These are phyloP conservation scores for Tolypeutes matacus DNA, from an alignment of 2,797 vertebrate genomes.

Conservation along the genomic window DNA sequence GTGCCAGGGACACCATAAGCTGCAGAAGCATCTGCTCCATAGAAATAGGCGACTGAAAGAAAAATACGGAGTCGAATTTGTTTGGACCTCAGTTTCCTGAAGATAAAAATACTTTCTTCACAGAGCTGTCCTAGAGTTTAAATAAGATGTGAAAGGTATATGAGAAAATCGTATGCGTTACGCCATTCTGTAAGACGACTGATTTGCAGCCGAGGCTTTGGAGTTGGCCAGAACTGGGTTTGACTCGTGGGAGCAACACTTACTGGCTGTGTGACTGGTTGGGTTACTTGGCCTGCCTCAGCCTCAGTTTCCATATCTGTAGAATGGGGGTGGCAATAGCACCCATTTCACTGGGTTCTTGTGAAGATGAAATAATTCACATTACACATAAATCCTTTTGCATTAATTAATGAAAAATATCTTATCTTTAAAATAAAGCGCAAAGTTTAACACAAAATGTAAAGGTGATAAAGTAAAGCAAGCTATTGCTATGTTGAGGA, in stretches of 20 bases:
- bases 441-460: neutral
- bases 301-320: neutral
- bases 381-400: neutral
- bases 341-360: neutral
- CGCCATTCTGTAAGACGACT: fast-evolving
- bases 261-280: neutral
- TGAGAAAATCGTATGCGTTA: neutral
- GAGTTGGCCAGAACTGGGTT: neutral
- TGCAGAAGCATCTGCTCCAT: neutral
- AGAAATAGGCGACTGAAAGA: neutral
- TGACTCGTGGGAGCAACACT: no score
- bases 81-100: neutral
- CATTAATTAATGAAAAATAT: neutral
- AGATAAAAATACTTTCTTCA: neutral
- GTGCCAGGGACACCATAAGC: fast-evolving
- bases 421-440: constrained; percentile 32
- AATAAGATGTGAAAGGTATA: neutral
- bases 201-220: neutral
- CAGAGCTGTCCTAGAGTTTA: neutral
- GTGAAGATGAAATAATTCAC: neutral
- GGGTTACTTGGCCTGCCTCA: neutral
- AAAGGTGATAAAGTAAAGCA: neutral
- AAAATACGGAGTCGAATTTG: neutral
- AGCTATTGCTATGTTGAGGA: neutral
- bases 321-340: neutral